Evolutionary conservation across 2,888 invertebrate genomes (phyloP).

Genomic region (Cremastinae sp.): DNA sequence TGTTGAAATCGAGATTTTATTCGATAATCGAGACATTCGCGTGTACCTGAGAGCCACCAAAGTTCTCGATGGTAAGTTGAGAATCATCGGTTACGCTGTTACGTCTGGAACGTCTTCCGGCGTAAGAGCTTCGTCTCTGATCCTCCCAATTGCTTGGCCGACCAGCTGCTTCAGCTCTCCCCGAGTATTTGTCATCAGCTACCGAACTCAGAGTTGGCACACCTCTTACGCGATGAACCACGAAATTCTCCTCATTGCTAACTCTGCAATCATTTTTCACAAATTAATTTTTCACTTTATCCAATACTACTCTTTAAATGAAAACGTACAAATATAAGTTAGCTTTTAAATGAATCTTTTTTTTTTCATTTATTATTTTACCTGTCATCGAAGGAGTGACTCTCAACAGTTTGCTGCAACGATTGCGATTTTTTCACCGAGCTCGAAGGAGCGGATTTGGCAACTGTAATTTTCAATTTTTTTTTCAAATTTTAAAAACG

Average conservation of each 20-base stretch:
- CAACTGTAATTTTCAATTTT: conserved; percentile 71
- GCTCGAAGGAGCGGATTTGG: conserved; percentile 75
- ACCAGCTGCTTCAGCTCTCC: conserved; percentile 86
- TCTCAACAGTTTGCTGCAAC: conserved; percentile 78
- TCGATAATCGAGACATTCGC: no score
- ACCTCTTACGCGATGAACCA: conserved; percentile 90
- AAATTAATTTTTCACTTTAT: background rate
- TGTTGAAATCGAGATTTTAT: background rate
- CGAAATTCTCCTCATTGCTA: conserved; percentile 86
- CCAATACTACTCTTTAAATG: background rate
- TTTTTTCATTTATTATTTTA: no score
- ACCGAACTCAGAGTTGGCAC: conserved; percentile 89
- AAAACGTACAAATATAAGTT: background rate
- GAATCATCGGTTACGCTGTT: conserved; percentile 94
- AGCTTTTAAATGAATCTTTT: no score
- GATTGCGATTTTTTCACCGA: conserved; percentile 80
- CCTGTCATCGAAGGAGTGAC: conserved; percentile 77
- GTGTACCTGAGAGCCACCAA: conserved; percentile 91
- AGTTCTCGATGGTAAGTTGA: conserved; percentile 95
- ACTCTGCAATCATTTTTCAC: conserved; percentile 69
- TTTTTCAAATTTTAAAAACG: conserved; percentile 3
- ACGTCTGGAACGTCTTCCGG: conserved; percentile 91
- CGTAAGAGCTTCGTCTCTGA: conserved; percentile 86
- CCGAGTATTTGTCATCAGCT: conserved; percentile 84
- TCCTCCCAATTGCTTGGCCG: conserved; percentile 93